These are phyloP conservation scores for Eira barbara DNA, from an alignment of 2,113 vertebrate genomes.

Conservation along the genomic window DNA sequence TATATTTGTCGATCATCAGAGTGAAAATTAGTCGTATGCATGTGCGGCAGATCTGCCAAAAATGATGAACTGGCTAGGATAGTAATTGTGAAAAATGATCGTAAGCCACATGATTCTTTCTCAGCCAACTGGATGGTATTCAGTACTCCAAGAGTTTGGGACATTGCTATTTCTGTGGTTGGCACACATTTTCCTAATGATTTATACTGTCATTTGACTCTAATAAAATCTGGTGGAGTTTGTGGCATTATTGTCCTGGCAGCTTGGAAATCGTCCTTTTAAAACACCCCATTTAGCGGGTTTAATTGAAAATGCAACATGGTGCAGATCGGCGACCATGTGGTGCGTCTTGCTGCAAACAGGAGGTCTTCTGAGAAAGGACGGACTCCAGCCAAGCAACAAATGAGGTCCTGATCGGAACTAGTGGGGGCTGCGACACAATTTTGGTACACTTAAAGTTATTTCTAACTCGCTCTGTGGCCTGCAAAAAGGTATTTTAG, in stretches of 20 bases:
- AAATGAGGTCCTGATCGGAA: not conserved
- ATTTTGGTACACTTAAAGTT: not conserved
- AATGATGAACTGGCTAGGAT: conserved; percentile 63
- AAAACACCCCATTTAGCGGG: conserved; percentile 48
- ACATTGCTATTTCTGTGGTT: conserved; percentile 65
- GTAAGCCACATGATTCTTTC: conserved; percentile 65
- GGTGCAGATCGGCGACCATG: conserved; percentile 55
- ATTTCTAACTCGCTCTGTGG: not conserved
- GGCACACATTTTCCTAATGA: conserved; percentile 66
- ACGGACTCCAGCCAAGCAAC: not conserved
- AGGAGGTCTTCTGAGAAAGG: conserved; percentile 20
- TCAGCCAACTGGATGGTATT: conserved; percentile 71
- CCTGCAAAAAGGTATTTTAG: not conserved
- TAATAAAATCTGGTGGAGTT: conserved; percentile 68
- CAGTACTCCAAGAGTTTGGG: conserved; percentile 56
- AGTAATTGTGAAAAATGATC: conserved; percentile 72
- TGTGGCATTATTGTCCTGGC: conserved; percentile 53
- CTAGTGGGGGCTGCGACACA: not conserved
- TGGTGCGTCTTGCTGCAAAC: not conserved
- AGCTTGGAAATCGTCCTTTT: conserved; percentile 63
- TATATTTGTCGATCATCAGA: conserved; percentile 59
- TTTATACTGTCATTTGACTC: conserved; percentile 72
- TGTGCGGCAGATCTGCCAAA: conserved; percentile 61
- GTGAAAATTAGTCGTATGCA: conserved; percentile 67
- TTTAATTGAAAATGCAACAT: conserved; percentile 75